Percentiles rank a stretch among this genome's conserved stretches.
These are phyloP conservation scores for Leptinotarsa defecta DNA, from an alignment of 1,140 invertebrate genomes.

Conservation along the genomic window DNA sequence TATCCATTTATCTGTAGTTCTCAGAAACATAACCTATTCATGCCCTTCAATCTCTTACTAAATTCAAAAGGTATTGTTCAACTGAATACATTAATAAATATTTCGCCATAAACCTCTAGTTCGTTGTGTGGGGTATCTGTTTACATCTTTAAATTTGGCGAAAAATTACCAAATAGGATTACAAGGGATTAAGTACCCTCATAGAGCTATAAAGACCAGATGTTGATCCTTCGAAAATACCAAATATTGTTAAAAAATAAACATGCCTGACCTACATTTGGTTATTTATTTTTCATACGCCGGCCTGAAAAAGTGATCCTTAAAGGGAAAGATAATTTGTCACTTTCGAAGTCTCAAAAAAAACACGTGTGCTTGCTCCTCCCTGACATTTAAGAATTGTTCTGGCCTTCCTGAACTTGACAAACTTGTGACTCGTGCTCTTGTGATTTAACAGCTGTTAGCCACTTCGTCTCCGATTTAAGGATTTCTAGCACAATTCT, in stretches of 20 bases:
- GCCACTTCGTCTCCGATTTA: neutral
- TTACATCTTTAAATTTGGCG: neutral
- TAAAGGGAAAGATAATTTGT: neutral
- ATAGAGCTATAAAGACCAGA: neutral
- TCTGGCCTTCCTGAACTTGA: neutral
- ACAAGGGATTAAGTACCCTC: constrained; percentile 4
- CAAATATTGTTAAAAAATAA: neutral
- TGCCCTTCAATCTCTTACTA: no score
- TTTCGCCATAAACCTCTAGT: no score
- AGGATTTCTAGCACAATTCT: no score
- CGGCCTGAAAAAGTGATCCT: neutral
- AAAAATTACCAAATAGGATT: constrained; percentile 1
- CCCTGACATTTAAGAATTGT: neutral
- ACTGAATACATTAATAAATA: no score
- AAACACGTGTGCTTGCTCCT: neutral
- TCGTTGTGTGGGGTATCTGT: constrained; percentile 3
- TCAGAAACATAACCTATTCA: no score
- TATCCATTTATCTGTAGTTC: no score
- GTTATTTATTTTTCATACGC: neutral
- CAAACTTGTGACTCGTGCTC: constrained; percentile 1
- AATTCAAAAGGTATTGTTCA: no score
- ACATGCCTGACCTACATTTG: neutral
- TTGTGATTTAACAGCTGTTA: neutral
- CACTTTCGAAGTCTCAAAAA: neutral
- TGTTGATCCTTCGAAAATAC: neutral